Conservation (phyloP, 2,797 vertebrate species). For the Ctenopoma kingsleyae region DNA sequence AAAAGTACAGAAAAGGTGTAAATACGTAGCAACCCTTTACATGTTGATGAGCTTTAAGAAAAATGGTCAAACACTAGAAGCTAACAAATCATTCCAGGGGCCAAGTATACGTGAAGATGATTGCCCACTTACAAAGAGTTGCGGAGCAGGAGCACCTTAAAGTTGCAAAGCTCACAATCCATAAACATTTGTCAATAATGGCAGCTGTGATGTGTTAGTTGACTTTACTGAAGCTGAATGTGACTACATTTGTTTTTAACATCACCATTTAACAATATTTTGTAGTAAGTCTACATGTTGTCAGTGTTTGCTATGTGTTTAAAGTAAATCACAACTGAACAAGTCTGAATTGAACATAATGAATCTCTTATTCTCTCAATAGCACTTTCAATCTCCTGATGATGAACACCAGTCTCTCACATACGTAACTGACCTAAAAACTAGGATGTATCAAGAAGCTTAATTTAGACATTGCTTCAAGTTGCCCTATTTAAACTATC, state of each 20-base stretch:
- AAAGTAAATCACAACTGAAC: conserved; percentile 15
- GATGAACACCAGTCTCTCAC: conserved; percentile 39
- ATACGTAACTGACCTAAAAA: conserved; percentile 76
- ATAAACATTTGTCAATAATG: conserved; percentile 22
- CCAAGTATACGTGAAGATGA: conserved; percentile 27
- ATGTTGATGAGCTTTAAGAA: conserved; percentile 15
- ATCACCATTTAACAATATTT: neutral
- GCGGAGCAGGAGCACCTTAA: neutral
- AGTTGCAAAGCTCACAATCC: conserved; percentile 3
- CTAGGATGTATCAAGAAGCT: conserved; percentile 59
- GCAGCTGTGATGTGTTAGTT: neutral
- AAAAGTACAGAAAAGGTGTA: neutral
- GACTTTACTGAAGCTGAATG: neutral
- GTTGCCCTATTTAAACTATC: conserved; percentile 76
- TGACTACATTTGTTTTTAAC: neutral
- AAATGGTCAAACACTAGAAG: conserved; percentile 20
- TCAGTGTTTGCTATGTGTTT: neutral
- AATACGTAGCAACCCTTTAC: neutral
- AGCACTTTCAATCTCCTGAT: conserved; percentile 39
- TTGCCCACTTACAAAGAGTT: conserved; percentile 25
- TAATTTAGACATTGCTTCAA: conserved; percentile 77
- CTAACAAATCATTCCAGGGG: conserved; percentile 5
- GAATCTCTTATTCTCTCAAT: conserved; percentile 24
- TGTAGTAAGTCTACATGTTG: neutral
- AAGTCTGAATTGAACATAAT: conserved; percentile 15